Base-by-base conservation (phyloP, 2,797 vertebrate genomes). In the Acanthis flammea region DNA sequence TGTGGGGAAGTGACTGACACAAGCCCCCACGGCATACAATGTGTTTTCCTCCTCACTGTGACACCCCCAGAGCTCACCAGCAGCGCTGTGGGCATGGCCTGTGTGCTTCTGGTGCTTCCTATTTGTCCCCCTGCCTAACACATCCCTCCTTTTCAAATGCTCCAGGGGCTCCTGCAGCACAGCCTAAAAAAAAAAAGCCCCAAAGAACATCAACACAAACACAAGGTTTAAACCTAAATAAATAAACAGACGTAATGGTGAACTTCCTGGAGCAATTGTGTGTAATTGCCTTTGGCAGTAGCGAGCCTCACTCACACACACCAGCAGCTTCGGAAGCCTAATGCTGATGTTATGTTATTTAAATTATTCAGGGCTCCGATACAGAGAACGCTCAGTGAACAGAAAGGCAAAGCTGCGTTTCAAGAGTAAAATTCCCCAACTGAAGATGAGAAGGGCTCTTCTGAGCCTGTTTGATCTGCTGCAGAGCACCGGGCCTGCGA, bases 401-500 rank as follows among this genome's bases (percentile, higher is more conserved):
- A 1, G 19, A 51, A 19, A 53, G 19, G 41, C 12, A 45, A 71
- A 94, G 7, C 23, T 39, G 7, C 7, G 17, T 68, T 85, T 76
- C 47, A 39, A 70, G 17, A 24, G 22, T 53, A 50, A 76, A 54
- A 65, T 19, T 19, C 47, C 33, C 13, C 3, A 1, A 45, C 30
- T 67, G 19, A 68, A 47, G 65, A 68, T 14, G 14, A 72, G 9
- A 50, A 73, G 17, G 21, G 19, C 50, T 57, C 76, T 72, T 75
- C 39, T 7, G 23, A 88, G 33, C 30, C 54, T 48, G 22, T 47
- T 62, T 48, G 37, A 63, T 62, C 37, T 65, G 35, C 75, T 61
- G 53, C 7, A 12, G 19, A 55, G 45, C 57, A 39, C 3, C 0
- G 5, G 23, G 19, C 53, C 53, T 0, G 0, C 0, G 1, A 35